Base-by-base conservation (phyloP, 2,797 vertebrate species). In the Telmatherina bonti region DNA sequence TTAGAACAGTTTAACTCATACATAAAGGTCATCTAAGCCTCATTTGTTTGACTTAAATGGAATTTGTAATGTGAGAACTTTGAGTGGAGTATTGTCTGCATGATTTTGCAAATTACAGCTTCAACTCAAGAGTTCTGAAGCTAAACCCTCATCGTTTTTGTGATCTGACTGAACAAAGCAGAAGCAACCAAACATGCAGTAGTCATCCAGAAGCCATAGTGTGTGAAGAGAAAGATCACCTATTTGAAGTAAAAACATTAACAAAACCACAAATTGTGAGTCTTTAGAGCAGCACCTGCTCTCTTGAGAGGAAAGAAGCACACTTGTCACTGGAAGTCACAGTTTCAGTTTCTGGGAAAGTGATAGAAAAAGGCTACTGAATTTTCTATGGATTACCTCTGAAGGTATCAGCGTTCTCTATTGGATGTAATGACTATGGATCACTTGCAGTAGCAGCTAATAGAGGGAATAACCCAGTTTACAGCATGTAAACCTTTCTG, bases 281-380 rank as follows among this genome's bases (percentile, higher is more conserved):
- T 18, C 16, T 85, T 76, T 84, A 76, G 78, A 75, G 61, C 59
- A 52, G 49, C 63, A 64, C 59, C 62, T 72, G 69, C 70, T 80
- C 78, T 77, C 70, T 33, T 55, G 60, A 84, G 70, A 71, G 47
- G 33, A 33, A 68, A 68, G 60, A 70, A 36, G 36, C 1, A 11
- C 52, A 67, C 56, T 72, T 66, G 62, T 79, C 60, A 78, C 35
- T 61, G 62, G 72, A 77, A 64, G 70, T 79, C 68, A 72, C 56
- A 78, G 41, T 70, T 60, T 70, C 51, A 55, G 26, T 56, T 52
- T 4, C 52, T 62, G 41, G 27, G 33, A 79, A 26, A 29, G 22
- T 59, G 6, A 26, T 20, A 20, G 41, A 18, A 43, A 43, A 43
- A 2, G 10, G 18, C 5, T 45, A 8, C 43, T 45, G 18, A 51